Base-by-base conservation (phyloP, 2,888 invertebrate species). In the Cyrtodaria siliqua region DNA sequence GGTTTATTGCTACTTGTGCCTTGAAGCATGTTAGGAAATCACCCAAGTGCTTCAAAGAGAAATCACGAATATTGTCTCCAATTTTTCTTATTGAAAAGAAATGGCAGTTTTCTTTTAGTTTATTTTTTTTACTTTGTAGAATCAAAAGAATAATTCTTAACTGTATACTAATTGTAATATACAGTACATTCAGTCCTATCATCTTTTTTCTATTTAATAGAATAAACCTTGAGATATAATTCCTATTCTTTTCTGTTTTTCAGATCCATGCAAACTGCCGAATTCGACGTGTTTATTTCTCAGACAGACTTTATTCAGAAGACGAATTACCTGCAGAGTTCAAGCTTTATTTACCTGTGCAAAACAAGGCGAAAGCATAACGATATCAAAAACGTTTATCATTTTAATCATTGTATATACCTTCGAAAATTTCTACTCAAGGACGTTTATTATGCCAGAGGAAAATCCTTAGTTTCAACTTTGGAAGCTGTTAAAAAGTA, bases 241-340 rank as follows among this genome's bases (percentile, higher is more conserved):
- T n/a, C n/a, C 33, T 40, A 24, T 53, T 66, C 33, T 40, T 24
- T 53, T 66, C 59, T 60, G 53, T 76, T 91, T 91, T 92, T 73
- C 96, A 98, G 95, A 97, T 99, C 86, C 98, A 99, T 94, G 98
- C 98, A 47, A 99, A 99, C 93, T 98, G 98, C 91, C 95, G 98
- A 86, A 96, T 99, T 79, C 95, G 98, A 88, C 95, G 98, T 84
- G 96, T 98, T 42, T 99, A 98, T 93, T 98, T 99, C 92, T 96
- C 97, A 50, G 98, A 98, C 93, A 95, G 98, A 90, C 94, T 98
- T 67, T 98, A 98, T 94, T 96, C 97, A 4, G 98, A 98, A 94
- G 97, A 98, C 92, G 98, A 98, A 93, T 93, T 98, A 83, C 98
- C 98, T 2, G 97, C 98, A 33, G 98, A 98, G 92, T 98, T 98